phyloP scores from a whole-genome alignment of 2,113 vertebrate species.

The Microtus ochrogaster region DNA sequence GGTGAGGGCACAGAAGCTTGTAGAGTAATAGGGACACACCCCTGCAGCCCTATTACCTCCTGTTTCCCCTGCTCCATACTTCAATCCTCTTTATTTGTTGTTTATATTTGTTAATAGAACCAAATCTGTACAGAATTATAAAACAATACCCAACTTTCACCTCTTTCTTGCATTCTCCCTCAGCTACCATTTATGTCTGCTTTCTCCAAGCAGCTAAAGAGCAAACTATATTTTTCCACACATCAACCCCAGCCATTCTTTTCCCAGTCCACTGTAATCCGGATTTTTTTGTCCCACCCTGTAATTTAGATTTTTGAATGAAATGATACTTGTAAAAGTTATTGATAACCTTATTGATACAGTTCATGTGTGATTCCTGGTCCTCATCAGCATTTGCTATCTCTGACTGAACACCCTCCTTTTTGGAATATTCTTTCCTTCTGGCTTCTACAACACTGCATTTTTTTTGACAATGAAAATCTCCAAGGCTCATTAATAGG shows the following conservation, averaged over 20 bases:
- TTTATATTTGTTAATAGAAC: background rate
- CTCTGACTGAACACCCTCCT: background rate
- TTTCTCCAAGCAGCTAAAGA: background rate
- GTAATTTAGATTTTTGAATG: constrained; percentile 23
- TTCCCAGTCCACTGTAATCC: background rate
- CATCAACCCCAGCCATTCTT: background rate
- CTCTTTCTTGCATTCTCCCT: background rate
- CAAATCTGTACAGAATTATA: background rate
- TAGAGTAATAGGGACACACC: background rate
- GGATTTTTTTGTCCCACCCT: background rate
- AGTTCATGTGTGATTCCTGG: background rate
- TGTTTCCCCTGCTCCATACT: background rate
- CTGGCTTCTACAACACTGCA: background rate
- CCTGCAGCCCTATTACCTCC: background rate
- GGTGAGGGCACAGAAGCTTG: background rate
- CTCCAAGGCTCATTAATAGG: background rate
- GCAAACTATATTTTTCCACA: background rate
- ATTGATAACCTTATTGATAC: background rate
- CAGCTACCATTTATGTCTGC: background rate
- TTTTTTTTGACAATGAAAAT: background rate
- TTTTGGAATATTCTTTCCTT: background rate
- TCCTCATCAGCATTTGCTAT: background rate
- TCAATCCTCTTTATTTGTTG: background rate
- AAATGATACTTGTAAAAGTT: constrained; percentile 49
- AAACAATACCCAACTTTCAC: background rate